Evolutionary conservation across 2,113 vertebrate genomes (phyloP).

Genomic region (Phoenicopterus ruber): DNA sequence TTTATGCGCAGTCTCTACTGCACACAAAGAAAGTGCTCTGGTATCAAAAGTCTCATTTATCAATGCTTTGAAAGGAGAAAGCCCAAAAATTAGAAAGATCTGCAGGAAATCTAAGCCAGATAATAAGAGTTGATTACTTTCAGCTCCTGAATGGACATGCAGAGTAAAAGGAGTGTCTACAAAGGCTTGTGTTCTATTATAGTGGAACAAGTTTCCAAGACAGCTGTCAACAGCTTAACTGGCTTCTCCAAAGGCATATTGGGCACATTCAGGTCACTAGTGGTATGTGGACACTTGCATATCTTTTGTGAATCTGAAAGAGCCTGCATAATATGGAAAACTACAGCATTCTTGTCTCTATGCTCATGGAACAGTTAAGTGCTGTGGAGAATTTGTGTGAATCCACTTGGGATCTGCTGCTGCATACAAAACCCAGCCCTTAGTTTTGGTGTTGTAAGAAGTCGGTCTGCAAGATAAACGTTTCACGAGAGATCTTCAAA

Average conservation of each 20-base stretch:
- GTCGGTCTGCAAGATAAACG: not conserved
- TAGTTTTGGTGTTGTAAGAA: not conserved
- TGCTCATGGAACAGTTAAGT: not conserved
- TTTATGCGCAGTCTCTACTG: fast-evolving
- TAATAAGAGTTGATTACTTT: not conserved
- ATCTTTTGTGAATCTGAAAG: not conserved
- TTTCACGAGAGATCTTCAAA: not conserved
- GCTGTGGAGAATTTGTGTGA: not conserved
- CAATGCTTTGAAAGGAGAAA: not conserved
- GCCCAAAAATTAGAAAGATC: not conserved
- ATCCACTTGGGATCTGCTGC: too few relatives aligned
- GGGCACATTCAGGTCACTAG: not conserved
- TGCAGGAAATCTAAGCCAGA: not conserved
- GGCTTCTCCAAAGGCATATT: not conserved
- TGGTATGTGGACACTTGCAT: not conserved
- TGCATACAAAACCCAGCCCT: not conserved
- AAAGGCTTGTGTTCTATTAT: not conserved
- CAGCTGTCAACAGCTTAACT: not conserved
- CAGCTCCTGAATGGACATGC: not conserved
- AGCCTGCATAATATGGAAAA: not conserved
- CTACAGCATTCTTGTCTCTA: not conserved
- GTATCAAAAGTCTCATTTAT: not conserved
- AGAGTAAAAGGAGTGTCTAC: not conserved
- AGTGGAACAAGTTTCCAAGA: not conserved
- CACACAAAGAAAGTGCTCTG: not conserved